These are phyloP conservation scores for Pheosia tremula DNA, from an alignment of 2,888 invertebrate species.

Conservation along the genomic window DNA sequence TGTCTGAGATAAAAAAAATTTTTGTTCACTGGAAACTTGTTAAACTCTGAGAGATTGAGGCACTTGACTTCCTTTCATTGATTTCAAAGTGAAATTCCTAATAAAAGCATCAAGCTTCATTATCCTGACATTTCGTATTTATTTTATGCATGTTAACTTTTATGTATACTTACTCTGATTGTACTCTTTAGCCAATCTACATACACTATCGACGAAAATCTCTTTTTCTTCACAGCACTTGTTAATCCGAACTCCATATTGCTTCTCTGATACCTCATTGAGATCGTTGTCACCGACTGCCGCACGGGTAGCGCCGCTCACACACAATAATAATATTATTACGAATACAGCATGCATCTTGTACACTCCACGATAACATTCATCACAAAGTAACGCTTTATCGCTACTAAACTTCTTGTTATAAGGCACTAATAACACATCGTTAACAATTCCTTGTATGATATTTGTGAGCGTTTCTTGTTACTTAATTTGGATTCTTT, in stretches of 20 bases:
- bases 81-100: no score
- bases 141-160: not conserved
- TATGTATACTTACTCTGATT: slow-evolving; percentile 79
- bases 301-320: slow-evolving; percentile 38
- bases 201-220: slow-evolving; percentile 87
- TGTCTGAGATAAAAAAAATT: no score
- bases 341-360: slow-evolving; percentile 46
- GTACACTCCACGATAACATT: slow-evolving; percentile 24
- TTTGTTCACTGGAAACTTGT: no score
- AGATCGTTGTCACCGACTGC: slow-evolving; percentile 69
- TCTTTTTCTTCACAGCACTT: slow-evolving; percentile 92
- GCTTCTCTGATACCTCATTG: slow-evolving; percentile 75
- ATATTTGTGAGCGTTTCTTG: not conserved
- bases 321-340: slow-evolving; percentile 63
- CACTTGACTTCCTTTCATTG: no score
- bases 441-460: not conserved
- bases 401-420: slow-evolving; percentile 20
- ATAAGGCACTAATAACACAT: slow-evolving; percentile 20
- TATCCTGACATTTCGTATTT: no score
- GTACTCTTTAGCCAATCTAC: slow-evolving; percentile 86
- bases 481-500: slow-evolving; percentile 25
- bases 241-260: slow-evolving; percentile 85
- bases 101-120: no score
- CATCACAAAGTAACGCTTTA: slow-evolving; percentile 31
- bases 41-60: no score